Percentiles rank a stretch among this genome's conserved stretches.
Evolutionary conservation across 2,888 invertebrate genomes (phyloP).

Genomic region (Drosophila antonietae): DNA sequence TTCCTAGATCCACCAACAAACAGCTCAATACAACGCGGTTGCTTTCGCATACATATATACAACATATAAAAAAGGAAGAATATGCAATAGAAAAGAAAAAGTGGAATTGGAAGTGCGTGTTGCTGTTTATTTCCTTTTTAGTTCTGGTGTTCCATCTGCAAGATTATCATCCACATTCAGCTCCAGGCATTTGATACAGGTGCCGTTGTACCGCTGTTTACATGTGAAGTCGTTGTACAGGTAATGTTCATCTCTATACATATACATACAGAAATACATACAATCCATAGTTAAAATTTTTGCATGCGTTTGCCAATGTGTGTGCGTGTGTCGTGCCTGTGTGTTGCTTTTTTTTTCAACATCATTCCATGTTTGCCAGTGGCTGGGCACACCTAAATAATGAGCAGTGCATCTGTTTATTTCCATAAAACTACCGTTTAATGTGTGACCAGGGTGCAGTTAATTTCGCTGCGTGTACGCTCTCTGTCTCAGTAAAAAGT

Average conservation of each 20-base stretch:
- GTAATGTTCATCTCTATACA: slow-evolving; percentile 42
- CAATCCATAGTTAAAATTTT: slow-evolving; percentile 19
- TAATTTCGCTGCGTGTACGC: neutral
- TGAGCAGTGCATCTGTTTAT: neutral
- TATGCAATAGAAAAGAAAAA: slow-evolving; percentile 26
- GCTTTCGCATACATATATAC: slow-evolving; percentile 46
- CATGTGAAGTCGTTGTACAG: slow-evolving; percentile 58
- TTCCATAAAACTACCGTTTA: neutral
- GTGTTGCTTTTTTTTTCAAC: slow-evolving; percentile 32
- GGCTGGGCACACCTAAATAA: slow-evolving; percentile 20
- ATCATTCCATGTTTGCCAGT: slow-evolving; percentile 32
- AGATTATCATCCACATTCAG: slow-evolving; percentile 30
- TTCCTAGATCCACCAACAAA: slow-evolving; percentile 28
- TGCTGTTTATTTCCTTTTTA: slow-evolving; percentile 33
- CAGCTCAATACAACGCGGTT: slow-evolving; percentile 29
- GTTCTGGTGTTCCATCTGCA: slow-evolving; percentile 27
- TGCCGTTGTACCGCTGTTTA: slow-evolving; percentile 57
- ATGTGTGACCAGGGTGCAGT: slow-evolving; percentile 2
- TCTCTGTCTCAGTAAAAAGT: neutral
- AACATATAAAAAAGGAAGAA: slow-evolving; percentile 1
- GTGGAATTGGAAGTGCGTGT: slow-evolving; percentile 45
- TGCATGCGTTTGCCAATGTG: slow-evolving; percentile 8
- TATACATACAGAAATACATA: slow-evolving; percentile 20
- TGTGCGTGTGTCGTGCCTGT: slow-evolving; percentile 21
- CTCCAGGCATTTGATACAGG: slow-evolving; percentile 44